These are phyloP conservation scores for Merluccius polli DNA, from an alignment of 2,797 vertebrate genomes.

Conservation along the genomic window DNA sequence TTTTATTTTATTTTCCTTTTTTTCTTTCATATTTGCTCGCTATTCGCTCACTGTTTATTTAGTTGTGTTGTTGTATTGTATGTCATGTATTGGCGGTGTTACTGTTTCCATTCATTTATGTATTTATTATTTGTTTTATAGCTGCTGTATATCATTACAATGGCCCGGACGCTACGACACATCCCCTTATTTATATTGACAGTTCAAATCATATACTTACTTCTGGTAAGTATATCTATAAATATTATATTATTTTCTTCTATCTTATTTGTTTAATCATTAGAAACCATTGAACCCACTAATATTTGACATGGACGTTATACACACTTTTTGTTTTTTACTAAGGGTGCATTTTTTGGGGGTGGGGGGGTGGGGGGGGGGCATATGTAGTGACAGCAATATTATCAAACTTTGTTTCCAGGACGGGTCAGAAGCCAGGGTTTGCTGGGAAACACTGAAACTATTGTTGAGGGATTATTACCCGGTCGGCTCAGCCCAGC, in stretches of 20 bases:
- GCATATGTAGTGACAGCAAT: slow-evolving; percentile 8
- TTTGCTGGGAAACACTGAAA: slow-evolving; percentile 16
- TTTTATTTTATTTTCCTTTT: background rate
- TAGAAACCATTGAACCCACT: background rate
- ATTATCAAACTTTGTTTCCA: slow-evolving; percentile 36
- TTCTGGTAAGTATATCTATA: slow-evolving; percentile 46
- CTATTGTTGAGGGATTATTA: slow-evolving; percentile 25
- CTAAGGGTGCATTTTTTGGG: background rate
- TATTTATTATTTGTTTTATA: slow-evolving; percentile 23
- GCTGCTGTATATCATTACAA: slow-evolving; percentile 43
- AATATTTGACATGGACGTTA: background rate
- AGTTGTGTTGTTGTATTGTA: background rate
- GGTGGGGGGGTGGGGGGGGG: background rate
- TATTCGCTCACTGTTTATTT: background rate
- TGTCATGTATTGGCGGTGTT: background rate
- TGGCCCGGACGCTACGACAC: slow-evolving; percentile 50
- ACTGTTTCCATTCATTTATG: background rate
- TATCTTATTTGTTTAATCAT: background rate
- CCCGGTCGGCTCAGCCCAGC: slow-evolving; percentile 12
- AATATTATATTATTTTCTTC: background rate
- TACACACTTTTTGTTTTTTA: background rate
- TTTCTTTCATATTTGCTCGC: background rate
- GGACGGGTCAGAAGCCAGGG: slow-evolving; percentile 6
- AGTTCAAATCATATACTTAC: slow-evolving; percentile 45
- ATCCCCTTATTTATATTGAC: slow-evolving; percentile 49